Percentiles rank a stretch among this genome's conserved stretches.
Evolutionary conservation across 2,888 invertebrate species (phyloP).

Genomic region (Argynnis bischoffii): DNA sequence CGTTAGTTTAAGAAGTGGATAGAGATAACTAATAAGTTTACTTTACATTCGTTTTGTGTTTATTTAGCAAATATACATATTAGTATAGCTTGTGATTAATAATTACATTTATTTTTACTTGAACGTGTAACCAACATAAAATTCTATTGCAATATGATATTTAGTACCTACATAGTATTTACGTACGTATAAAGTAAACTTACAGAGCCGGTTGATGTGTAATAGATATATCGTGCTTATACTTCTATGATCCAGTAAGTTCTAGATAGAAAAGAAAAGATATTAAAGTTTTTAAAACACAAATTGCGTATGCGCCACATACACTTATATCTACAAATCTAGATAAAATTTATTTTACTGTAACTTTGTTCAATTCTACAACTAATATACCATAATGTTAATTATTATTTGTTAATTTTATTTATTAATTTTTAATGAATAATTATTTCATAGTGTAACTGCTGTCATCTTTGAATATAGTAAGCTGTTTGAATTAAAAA

Average conservation of each 20-base stretch:
- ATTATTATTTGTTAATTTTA: no score
- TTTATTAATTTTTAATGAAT: no score
- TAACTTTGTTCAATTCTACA: no score
- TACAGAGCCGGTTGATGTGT: conserved; percentile 7
- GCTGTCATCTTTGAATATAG: no score
- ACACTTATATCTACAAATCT: no score
- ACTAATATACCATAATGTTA: no score
- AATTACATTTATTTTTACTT: background rate
- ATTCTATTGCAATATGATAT: conserved; percentile 8
- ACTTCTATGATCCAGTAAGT: background rate
- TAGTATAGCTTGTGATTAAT: background rate
- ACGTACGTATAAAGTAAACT: background rate
- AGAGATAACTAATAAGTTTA: background rate
- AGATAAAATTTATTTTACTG: no score
- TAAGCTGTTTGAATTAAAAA: no score
- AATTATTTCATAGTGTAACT: no score
- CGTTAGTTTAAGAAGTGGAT: background rate
- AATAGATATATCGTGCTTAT: conserved; percentile 3
- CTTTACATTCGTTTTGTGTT: background rate
- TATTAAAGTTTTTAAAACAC: background rate
- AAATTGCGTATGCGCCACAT: background rate
- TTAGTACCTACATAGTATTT: background rate
- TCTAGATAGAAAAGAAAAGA: conserved; percentile 12
- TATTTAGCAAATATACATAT: background rate
- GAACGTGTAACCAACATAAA: conserved; percentile 13